A percentile compares a stretch with the other conserved stretches of the same genome.
Conservation (phyloP, 2,113 vertebrate genomes). For the Ictalurus furcatus region DNA sequence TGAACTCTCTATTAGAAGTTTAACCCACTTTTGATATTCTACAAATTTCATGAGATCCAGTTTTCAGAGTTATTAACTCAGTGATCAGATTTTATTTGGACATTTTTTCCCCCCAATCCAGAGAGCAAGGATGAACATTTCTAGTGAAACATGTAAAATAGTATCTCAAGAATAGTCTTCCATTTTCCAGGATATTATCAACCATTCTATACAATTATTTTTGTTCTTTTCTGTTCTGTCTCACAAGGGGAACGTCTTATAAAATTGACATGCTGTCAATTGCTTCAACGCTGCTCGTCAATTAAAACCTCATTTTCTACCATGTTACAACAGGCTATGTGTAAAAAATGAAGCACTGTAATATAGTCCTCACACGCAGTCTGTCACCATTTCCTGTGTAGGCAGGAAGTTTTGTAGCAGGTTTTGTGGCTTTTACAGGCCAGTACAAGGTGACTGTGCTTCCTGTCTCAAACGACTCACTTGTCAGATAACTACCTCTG, state of each 20-base stretch:
- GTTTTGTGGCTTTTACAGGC: constrained; percentile 46
- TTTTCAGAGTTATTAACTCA: neutral
- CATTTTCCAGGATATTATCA: neutral
- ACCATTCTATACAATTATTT: neutral
- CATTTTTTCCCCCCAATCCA: too few species aligned
- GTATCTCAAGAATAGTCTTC: neutral
- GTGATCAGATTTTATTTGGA: neutral
- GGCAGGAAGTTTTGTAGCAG: constrained; percentile 56
- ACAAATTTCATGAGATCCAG: neutral
- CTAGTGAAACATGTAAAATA: neutral
- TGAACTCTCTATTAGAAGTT: neutral
- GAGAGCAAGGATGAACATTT: neutral
- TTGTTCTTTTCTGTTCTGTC: neutral
- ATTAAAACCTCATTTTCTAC: neutral
- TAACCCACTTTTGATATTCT: neutral
- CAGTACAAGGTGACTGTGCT: constrained; percentile 54
- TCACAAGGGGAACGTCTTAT: neutral
- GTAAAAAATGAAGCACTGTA: constrained; percentile 23
- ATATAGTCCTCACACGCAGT: constrained; percentile 38
- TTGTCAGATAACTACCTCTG: constrained; percentile 25
- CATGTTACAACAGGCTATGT: neutral
- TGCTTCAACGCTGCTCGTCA: neutral
- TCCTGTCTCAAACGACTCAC: constrained; percentile 56
- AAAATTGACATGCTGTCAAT: neutral
- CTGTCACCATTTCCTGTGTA: constrained; percentile 61